A percentile compares a stretch with the other conserved stretches of the same genome.
Evolutionary conservation across 2,888 invertebrate species (phyloP).

Genomic region (Helobdella robusta): DNA sequence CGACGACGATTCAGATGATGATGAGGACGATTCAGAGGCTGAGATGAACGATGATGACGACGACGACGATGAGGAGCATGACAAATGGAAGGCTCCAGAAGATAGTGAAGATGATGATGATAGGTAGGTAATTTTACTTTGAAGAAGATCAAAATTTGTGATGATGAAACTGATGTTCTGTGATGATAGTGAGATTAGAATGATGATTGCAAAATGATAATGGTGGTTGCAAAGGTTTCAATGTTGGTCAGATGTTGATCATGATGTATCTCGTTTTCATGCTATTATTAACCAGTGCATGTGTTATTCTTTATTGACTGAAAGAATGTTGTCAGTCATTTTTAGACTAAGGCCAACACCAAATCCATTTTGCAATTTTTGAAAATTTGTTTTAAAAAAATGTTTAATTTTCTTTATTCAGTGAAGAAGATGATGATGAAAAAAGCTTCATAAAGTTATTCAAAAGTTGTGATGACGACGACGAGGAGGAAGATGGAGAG

Average conservation of each 20-base stretch:
- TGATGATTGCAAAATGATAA: no score
- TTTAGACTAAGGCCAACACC: no score
- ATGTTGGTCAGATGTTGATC: no score
- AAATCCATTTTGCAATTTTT: no score
- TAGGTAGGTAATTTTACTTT: neutral
- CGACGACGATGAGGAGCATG: conserved; percentile 42
- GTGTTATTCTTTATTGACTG: no score
- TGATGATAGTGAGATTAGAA: no score
- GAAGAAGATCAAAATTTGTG: neutral
- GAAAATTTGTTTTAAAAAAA: neutral
- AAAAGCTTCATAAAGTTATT: conserved; percentile 2
- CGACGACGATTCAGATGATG: conserved; percentile 28
- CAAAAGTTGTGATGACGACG: neutral
- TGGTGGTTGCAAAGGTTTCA: no score
- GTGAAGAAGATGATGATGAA: conserved; percentile 5
- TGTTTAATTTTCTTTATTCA: neutral
- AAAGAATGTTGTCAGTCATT: no score
- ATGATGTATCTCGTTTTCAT: no score
- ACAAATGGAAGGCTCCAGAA: conserved; percentile 48
- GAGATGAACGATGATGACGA: no score
- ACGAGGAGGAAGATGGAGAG: conserved; percentile 12
- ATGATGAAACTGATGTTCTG: neutral
- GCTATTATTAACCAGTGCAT: no score
- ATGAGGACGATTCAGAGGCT: conserved; percentile 34
- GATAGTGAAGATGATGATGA: conserved; percentile 43